Evolutionary conservation across 2,797 vertebrate species (phyloP), one percentile per base, ranked within the genome.

Genomic region (Scolopax rusticola): DNA sequence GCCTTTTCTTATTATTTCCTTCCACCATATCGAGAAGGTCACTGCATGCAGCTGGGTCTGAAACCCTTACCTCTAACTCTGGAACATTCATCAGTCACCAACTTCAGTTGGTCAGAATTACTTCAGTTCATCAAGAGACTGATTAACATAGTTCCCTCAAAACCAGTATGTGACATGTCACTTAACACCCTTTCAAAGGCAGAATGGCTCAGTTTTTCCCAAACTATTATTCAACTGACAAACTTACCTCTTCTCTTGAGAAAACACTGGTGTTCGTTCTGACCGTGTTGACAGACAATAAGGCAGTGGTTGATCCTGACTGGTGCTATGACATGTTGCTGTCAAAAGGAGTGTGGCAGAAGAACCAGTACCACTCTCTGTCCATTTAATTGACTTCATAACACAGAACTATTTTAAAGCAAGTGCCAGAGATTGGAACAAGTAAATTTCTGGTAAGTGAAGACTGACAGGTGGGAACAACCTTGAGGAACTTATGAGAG

Each of bases 291-390:
- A 71, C 15, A 51, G n/a, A 41, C 18, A 75, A 27, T 24, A 36
- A 65, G 51, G 38, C 16, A 61, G 48, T 6, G 32, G 43, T 2
- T 61, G 53, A 78, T 28, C 41, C 17, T 53, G 73, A 53, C 3
- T 4, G 30, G n/a, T 41, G 65, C 41, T 53, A 70, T 57, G 47
- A 60, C 50, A 86, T 54, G 30, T 9, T 43, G 50, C 16, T 65
- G 12, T 50, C 1, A 4, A 60, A 71, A 68, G 53, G 4, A 4
- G 1, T 9, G 8, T 40, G n/a, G 48, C 43, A 74, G 51, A 84
- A 81, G 56, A 68, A 60, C 1, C 2, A 0, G 6, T n/a, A 38
- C 48, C 57, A 27, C 11, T 64, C 8, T 4, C 3, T 4, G 4
- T 23, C 10, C 2, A 3, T 63, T 75, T 28, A 76, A 47, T 1